These are phyloP conservation scores for Mastomys coucha DNA, from an alignment of 2,113 vertebrate genomes.

Conservation along the genomic window DNA sequence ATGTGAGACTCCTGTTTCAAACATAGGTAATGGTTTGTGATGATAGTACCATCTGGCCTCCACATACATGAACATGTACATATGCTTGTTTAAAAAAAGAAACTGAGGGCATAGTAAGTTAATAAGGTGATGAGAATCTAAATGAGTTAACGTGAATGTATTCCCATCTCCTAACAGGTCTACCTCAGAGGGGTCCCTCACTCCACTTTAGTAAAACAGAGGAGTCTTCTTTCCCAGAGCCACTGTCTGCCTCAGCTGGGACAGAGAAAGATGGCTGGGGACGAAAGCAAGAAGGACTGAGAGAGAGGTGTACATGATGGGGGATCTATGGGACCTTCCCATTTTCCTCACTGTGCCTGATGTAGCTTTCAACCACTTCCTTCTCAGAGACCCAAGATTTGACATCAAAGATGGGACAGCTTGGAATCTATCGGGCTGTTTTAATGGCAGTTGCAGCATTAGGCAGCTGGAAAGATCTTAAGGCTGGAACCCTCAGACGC, in stretches of 20 bases:
- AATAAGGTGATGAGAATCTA: neutral
- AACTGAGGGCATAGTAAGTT: neutral
- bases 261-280: neutral
- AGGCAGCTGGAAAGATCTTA: neutral
- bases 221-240: neutral
- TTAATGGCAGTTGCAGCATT: neutral
- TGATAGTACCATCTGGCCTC: neutral
- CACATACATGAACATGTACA: neutral
- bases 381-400: neutral
- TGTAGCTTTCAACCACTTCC: neutral
- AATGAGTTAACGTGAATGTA: neutral
- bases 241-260: neutral
- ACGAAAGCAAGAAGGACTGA: neutral
- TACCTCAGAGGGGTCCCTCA: neutral
- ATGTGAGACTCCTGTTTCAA: neutral
- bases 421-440: neutral
- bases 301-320: no score
- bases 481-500: neutral
- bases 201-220: neutral
- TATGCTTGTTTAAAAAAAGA: neutral
- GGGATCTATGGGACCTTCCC: neutral
- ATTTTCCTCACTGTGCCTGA: neutral
- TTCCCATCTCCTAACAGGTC: neutral
- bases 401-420: neutral
- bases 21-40: neutral